Evolutionary conservation across 2,113 vertebrate genomes (phyloP), one percentile per base, ranked within the genome.

Genomic region (Jaculus jaculus): DNA sequence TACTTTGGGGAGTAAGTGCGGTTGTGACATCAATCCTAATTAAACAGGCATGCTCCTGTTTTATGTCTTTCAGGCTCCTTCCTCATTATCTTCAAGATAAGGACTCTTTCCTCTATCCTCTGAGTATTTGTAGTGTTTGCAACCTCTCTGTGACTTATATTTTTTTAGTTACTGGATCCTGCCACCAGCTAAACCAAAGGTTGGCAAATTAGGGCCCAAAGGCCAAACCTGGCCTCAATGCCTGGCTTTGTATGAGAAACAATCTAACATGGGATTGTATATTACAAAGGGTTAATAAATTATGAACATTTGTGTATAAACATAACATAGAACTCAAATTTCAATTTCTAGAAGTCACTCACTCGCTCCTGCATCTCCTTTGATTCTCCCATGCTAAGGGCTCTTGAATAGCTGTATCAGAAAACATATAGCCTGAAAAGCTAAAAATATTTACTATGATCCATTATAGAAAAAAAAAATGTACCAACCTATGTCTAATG

Each of bases 321-420:
- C 79, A 93, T 68, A 79, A 89, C 21, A 4, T 68, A 58, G 20
- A 89, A 83, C 72, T 91, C 18, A 73, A 63, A 74, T 65, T 87
- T 54, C 11, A 81, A 51, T 92, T 32, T 89, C 30, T 34, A 77
- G 32, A 37, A 54, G 54, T 16, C 3, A 6, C 1, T 72, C 6
- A 8, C 6, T 51, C 80, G 58, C 37, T 73, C 10, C 34, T 3
- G 9, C n/a, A 15, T 37, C 68, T 37, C 17, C 51, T 47, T 24
- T 21, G 30, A 13, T 87, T 66, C 54, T 85, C 84, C 83, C 58
- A 15, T 1, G 15, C 58, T 20, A 26, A 39, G 0, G 30, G 51
- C 5, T 54, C 24, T 5, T 39, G 30, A 87, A 24, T 13, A 23
- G 54, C 2, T 74, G 5, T 1, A 66, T 28, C 2, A 32, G 37